phyloP scores from a whole-genome alignment of 2,888 invertebrate genomes.

The Stegana nigrithorax region DNA sequence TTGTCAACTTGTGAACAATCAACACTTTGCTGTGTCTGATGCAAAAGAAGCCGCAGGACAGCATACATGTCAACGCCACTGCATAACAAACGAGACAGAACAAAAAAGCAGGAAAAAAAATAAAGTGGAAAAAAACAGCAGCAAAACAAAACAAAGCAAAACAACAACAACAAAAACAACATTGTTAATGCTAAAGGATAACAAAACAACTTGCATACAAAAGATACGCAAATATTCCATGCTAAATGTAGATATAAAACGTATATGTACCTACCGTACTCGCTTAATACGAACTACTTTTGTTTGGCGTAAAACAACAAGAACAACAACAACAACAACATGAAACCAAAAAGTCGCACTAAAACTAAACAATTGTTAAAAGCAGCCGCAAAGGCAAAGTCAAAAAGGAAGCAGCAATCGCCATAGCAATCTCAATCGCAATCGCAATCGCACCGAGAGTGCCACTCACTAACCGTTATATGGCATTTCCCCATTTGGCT shows the following conservation, averaged over 20 bases:
- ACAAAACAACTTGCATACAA: not conserved
- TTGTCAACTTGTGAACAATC: not conserved
- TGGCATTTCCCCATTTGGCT: too few species aligned
- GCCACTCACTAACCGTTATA: too few species aligned
- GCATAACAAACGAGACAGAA: not conserved
- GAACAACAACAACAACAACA: not conserved
- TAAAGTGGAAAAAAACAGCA: not conserved
- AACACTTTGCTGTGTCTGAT: conserved; percentile 1
- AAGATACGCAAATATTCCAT: too few species aligned
- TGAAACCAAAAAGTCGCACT: not conserved
- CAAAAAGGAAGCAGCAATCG: too few species aligned
- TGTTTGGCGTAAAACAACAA: not conserved
- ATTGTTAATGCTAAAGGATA: not conserved
- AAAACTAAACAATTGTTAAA: not conserved
- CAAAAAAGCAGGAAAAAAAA: too few species aligned
- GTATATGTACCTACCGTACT: not conserved
- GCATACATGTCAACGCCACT: conserved; percentile 8
- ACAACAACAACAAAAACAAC: not conserved
- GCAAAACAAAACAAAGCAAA: not conserved
- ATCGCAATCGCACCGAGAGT: not conserved
- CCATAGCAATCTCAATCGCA: too few species aligned
- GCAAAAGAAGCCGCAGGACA: conserved; percentile 5
- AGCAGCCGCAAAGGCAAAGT: too few species aligned
- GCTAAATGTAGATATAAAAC: not conserved
- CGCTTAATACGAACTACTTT: not conserved